These are phyloP conservation scores for Neomonachus schauinslandi DNA, from an alignment of 2,113 vertebrate genomes.

Conservation along the genomic window DNA sequence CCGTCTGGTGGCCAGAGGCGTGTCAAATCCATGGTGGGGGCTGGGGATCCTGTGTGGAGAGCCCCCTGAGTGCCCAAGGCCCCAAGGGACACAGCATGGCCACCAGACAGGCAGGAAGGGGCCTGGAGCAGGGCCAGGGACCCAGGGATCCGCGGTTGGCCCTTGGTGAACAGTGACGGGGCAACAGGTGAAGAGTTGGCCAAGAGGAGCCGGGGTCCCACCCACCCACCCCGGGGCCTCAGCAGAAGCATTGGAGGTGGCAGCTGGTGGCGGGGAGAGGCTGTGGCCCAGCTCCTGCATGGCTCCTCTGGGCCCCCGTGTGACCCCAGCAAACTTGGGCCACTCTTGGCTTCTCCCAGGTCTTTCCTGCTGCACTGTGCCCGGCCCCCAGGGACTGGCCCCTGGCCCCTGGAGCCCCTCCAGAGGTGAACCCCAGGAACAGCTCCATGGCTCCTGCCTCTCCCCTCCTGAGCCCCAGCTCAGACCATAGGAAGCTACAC, in stretches of 20 bases:
- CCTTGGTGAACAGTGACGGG: not conserved
- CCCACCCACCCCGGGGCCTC: not conserved
- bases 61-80: not conserved
- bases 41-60: not conserved
- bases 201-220: not conserved
- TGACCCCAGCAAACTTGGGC: not conserved
- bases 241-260: not conserved
- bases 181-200: too few species aligned
- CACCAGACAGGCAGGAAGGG: not conserved
- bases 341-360: not conserved
- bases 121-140: not conserved
- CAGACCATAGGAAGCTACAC: slow-evolving; percentile 62
- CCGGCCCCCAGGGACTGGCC: not conserved
- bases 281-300: not conserved
- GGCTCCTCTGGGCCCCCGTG: not conserved
- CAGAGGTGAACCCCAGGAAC: not conserved
- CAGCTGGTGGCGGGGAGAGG: not conserved
- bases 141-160: not conserved
- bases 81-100: not conserved
- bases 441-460: not conserved
- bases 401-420: not conserved
- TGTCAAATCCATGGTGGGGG: not conserved
- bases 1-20: not conserved
- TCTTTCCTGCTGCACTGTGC: not conserved
- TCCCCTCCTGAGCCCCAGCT: not conserved